Evolutionary conservation across 2,888 invertebrate genomes (phyloP).

Genomic region (Cephus nigrinus): DNA sequence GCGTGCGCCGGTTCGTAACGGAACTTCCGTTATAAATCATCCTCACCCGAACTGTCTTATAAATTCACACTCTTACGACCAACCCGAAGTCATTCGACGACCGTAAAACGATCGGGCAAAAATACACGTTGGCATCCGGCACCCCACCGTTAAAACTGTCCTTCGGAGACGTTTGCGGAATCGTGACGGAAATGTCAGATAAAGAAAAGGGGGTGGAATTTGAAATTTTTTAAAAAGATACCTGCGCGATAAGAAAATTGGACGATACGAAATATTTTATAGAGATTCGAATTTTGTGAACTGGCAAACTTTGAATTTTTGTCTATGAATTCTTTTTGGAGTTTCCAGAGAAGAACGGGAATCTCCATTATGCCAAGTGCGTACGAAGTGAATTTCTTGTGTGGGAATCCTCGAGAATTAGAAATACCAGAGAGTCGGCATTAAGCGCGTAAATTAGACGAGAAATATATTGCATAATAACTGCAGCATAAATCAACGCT

Average conservation of each 20-base stretch:
- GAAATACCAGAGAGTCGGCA: neutral
- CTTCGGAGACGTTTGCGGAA: neutral
- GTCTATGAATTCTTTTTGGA: neutral
- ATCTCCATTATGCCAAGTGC: neutral
- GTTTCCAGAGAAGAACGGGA: neutral
- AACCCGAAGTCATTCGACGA: neutral
- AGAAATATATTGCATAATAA: constrained; percentile 29
- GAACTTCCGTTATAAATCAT: constrained; percentile 3
- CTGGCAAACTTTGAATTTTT: neutral
- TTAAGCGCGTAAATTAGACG: constrained; percentile 22
- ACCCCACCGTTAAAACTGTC: neutral
- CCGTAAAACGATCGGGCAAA: neutral
- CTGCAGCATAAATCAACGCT: constrained; percentile 29
- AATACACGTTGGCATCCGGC: neutral
- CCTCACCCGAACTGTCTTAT: neutral
- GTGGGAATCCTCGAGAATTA: neutral
- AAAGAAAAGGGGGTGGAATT: neutral
- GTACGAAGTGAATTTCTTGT: neutral
- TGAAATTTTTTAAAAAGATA: neutral
- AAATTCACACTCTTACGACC: neutral
- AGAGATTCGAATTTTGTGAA: neutral
- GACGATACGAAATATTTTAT: neutral
- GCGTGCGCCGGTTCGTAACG: neutral
- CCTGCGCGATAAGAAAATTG: neutral
- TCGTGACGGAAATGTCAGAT: neutral